Base-by-base conservation (phyloP, 2,888 invertebrate genomes). In the Pseudolycoriella hygida region DNA sequence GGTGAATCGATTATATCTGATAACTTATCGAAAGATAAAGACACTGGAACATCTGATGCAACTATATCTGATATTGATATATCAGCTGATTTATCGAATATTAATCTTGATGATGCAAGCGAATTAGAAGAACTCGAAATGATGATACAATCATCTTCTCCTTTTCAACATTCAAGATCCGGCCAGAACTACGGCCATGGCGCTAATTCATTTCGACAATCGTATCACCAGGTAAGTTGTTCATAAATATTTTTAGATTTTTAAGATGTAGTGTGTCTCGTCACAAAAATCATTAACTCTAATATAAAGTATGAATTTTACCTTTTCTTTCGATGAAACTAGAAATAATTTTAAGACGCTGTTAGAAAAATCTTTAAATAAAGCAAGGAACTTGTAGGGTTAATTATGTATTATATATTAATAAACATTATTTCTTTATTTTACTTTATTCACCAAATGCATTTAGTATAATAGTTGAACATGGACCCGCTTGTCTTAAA, bases 141-240 rank as follows among this genome's bases (percentile, higher is more conserved):
- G 57, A 64, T 64, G 64, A 58, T 64, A 52, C 64, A 64, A 58
- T 61, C 64, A 46, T 54, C 60, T 46, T 56, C 60, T 47, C 58
- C 61, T 47, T 61, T 61, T 47, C 60, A 60, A 46, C 60, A 60
- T 47, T 58, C 52, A 47, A 49, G 50, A 37, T 19, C 47, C 15
- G 48, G 47, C 14, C 51, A 50, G 45, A 50, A 50, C 43, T 52
- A 53, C 50, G 53, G 51, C 25, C 52, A 50, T 41, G 50, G 50
- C 18, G 52, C 12, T 49, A 48, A 48, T 48, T 37, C 55, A 17
- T 56, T 54, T 49, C 49, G 53, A 45, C 51, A 50, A 47, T 44
- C 40, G 50, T 46, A 48, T 32, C 49, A 50, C 34, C 51, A 51
- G 50, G 51, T 53, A 45, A 43, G 46, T 48, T 40, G 6, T 19